phyloP scores from a whole-genome alignment of 2,888 invertebrate species.

The Cryptus viduatorius region DNA sequence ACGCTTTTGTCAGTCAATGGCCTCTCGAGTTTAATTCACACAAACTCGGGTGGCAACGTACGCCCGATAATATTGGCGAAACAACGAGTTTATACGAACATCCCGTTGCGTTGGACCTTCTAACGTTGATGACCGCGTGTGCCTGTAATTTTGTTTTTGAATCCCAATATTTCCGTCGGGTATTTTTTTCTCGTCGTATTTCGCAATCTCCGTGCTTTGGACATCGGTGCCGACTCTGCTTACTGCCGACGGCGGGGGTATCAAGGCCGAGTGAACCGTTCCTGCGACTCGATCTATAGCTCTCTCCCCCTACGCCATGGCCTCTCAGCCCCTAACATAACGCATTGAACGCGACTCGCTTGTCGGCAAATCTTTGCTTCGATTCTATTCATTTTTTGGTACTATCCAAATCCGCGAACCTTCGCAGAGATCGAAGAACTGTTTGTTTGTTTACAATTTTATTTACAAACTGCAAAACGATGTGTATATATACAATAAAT shows the following conservation, averaged over 20 bases:
- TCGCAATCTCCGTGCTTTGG: not conserved
- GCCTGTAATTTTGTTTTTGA: not conserved
- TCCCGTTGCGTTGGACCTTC: slow-evolving; percentile 1
- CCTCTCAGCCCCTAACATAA: slow-evolving; percentile 48
- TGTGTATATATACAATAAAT: not conserved
- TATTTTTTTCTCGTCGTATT: not conserved
- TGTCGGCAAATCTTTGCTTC: slow-evolving; percentile 46
- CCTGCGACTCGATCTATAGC: slow-evolving; percentile 11
- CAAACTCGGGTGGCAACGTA: slow-evolving; percentile 48
- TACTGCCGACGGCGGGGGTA: slow-evolving; percentile 5
- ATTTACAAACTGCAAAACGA: not conserved
- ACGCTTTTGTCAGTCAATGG: slow-evolving; percentile 7
- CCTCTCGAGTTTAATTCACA: slow-evolving; percentile 28
- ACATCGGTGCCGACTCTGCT: slow-evolving; percentile 7
- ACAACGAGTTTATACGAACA: slow-evolving; percentile 6
- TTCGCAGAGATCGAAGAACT: too few relatives aligned
- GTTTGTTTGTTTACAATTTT: too few relatives aligned
- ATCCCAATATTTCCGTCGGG: not conserved
- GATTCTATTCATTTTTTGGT: slow-evolving; percentile 1
- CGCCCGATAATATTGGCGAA: slow-evolving; percentile 1
- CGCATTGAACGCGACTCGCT: slow-evolving; percentile 39
- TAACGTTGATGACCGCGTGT: not conserved
- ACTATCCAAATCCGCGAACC: too few relatives aligned
- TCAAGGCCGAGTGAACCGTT: slow-evolving; percentile 15
- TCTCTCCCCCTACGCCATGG: slow-evolving; percentile 26